Evolutionary conservation across 1,140 invertebrate genomes (phyloP).

Genomic region (Whitmania pigra): DNA sequence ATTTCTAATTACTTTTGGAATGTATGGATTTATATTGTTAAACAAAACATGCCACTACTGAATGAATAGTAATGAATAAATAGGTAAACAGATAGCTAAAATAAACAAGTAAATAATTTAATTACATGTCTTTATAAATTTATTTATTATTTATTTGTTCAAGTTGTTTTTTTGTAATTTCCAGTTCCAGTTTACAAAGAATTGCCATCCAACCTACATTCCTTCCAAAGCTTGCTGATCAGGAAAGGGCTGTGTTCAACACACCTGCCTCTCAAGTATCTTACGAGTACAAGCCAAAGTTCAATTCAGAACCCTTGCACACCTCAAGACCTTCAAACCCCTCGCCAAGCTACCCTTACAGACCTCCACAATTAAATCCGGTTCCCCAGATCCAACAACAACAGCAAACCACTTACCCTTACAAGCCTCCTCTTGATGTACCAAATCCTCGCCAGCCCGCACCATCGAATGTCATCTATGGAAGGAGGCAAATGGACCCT

Average conservation of each 20-base stretch:
- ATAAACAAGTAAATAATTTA: too few species aligned
- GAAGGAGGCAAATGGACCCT: too few species aligned
- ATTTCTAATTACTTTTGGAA: too few species aligned
- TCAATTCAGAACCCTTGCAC: background rate
- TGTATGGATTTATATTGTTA: too few species aligned
- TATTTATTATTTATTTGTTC: background rate
- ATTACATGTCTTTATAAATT: too few species aligned
- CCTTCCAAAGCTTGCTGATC: background rate
- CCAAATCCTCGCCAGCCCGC: background rate
- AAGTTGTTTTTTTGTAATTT: background rate
- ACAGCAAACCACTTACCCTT: background rate
- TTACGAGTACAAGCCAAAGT: slow-evolving; percentile 3
- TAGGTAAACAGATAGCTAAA: too few species aligned
- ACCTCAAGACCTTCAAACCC: background rate
- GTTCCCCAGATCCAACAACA: background rate
- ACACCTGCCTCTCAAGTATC: background rate
- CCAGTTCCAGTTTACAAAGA: background rate
- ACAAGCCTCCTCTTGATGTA: background rate
- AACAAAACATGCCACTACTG: too few species aligned
- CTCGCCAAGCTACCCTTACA: background rate
- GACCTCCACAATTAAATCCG: background rate
- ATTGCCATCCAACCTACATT: background rate
- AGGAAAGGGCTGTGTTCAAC: background rate
- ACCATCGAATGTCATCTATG: too few species aligned
- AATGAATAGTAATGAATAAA: too few species aligned